Evolutionary conservation across 2,797 vertebrate species (phyloP).

Genomic region (Chromis chromis): DNA sequence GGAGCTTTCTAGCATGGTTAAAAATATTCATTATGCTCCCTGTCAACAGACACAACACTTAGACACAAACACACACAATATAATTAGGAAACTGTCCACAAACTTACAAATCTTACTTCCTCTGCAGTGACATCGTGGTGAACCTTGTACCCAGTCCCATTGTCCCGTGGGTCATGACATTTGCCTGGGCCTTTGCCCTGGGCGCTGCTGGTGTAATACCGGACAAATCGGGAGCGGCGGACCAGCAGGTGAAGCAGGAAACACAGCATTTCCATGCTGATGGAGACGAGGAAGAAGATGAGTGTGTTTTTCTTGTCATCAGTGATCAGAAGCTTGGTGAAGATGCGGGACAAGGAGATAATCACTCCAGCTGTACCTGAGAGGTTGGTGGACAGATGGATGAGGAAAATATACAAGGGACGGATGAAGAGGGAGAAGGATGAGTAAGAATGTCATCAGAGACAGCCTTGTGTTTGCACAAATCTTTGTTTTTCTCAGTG

Average conservation of each 20-base stretch:
- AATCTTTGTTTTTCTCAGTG: slow-evolving; percentile 8
- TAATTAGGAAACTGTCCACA: slow-evolving; percentile 27
- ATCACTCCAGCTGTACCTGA: slow-evolving; percentile 96
- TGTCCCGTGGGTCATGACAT: slow-evolving; percentile 68
- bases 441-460: too few relatives aligned
- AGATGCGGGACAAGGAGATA: slow-evolving; percentile 96
- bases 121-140: slow-evolving; percentile 93
- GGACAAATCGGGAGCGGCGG: slow-evolving; percentile 91
- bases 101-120: slow-evolving; percentile 94
- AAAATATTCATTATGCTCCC: too few relatives aligned
- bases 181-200: slow-evolving; percentile 71
- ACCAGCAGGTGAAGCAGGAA: slow-evolving; percentile 94
- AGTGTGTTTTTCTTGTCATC: slow-evolving; percentile 94
- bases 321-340: slow-evolving; percentile 94
- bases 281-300: slow-evolving; percentile 97
- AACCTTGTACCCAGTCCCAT: slow-evolving; percentile 86
- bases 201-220: slow-evolving; percentile 87
- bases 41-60: too few relatives aligned
- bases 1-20: too few relatives aligned
- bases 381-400: neutral
- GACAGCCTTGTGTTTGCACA: neutral
- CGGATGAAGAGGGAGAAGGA: too few relatives aligned
- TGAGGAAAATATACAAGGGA: neutral
- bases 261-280: slow-evolving; percentile 93
- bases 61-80: too few relatives aligned